These are phyloP conservation scores for Coregonus suidteri DNA, from an alignment of 2,797 vertebrate genomes.

Conservation along the genomic window DNA sequence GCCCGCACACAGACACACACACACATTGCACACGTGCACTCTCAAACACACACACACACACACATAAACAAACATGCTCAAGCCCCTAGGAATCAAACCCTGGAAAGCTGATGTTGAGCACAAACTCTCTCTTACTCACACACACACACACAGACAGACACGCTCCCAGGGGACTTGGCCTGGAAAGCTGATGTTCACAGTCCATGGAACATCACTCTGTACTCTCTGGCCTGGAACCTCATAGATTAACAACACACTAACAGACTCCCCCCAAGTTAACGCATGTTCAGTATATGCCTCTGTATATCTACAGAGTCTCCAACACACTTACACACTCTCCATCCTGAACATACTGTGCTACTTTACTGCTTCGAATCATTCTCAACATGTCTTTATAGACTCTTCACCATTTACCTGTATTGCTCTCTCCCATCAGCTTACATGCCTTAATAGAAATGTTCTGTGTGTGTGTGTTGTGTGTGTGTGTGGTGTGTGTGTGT, in stretches of 20 bases:
- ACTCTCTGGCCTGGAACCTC: background rate
- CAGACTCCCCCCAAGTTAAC: background rate
- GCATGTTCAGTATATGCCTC: background rate
- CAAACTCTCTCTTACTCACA: background rate
- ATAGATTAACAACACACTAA: background rate
- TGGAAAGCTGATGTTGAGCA: background rate
- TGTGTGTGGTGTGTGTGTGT: no score
- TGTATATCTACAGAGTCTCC: no score
- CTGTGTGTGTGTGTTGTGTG: no score
- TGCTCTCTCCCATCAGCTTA: no score
- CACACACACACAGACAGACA: background rate
- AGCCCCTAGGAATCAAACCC: background rate
- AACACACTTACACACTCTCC: background rate
- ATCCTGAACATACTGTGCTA: background rate
- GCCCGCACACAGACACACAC: no score
- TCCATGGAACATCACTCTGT: background rate
- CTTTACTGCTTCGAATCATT: no score
- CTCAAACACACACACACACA: background rate
- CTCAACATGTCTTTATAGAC: no score
- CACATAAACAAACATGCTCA: background rate
- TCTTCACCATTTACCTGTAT: no score
- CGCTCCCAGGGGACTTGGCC: background rate
- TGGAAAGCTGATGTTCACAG: constrained; percentile 6
- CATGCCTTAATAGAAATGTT: no score
- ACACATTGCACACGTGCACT: background rate